These are phyloP conservation scores for Sebastes nivosus DNA, from an alignment of 2,797 vertebrate genomes.

Conservation along the genomic window DNA sequence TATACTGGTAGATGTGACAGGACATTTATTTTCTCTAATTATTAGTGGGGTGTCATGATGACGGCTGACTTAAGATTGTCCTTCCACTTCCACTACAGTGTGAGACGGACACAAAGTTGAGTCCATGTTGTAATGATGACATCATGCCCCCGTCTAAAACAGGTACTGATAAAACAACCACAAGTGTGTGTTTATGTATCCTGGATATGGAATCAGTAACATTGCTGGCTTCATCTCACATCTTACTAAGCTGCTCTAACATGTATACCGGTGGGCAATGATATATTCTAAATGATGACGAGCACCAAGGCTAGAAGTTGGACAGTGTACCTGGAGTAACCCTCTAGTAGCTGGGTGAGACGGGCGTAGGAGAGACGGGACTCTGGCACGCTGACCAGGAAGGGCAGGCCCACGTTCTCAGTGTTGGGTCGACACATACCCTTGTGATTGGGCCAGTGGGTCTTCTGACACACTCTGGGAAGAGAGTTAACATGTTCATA, in stretches of 20 bases:
- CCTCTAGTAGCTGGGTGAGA: slow-evolving; percentile 93
- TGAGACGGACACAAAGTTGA: too few species aligned
- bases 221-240: neutral
- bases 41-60: neutral
- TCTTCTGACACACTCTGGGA: slow-evolving; percentile 91
- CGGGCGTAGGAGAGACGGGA: slow-evolving; percentile 92
- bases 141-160: neutral
- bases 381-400: slow-evolving; percentile 93
- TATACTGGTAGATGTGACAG: neutral
- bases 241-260: neutral
- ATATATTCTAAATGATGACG: neutral
- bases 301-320: neutral
- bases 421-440: slow-evolving; percentile 86
- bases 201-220: neutral
- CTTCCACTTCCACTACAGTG: neutral
- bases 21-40: neutral
- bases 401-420: slow-evolving; percentile 95
- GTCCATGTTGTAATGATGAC: neutral
- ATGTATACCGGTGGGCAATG: neutral
- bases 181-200: neutral
- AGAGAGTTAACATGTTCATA: neutral
- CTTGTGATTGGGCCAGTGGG: slow-evolving; percentile 95
- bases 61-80: neutral
- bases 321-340: slow-evolving; percentile 89
- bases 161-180: neutral